Base-by-base conservation (phyloP, 2,797 vertebrate species). In the Syngnathus rostellatus region DNA sequence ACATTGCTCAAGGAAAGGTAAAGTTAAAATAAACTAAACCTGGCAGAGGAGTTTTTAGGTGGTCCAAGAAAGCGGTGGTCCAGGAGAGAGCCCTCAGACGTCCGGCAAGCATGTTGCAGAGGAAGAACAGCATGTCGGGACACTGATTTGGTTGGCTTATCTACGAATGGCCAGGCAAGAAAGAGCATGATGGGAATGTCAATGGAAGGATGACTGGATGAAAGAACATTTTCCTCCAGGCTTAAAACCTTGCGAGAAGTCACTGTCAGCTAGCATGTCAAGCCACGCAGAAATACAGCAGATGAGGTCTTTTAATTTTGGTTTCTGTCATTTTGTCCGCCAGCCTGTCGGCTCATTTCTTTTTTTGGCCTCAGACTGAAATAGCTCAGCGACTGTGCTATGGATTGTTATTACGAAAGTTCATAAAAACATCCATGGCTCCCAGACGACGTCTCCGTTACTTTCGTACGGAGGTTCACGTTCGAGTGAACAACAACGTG, bases 121-220 rank as follows among this genome's bases (percentile, higher is more conserved):
- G 91, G 84, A 97, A 96, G 73, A 94, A 88, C 31, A 95, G 89
- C 83, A 95, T 87, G 61, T 92, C 89, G 0, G 93, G 91, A 83
- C 91, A 93, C 71, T 83, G 89, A 0, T 78, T 85, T 1, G 91
- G 89, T 72, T 90, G 90, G 70, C 89, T 92, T 68, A 96, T 80
- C 95, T 95, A 46, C 17, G 62, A 59, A 55, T 53, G 1, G 67
- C 66, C 79, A 12, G 31, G 43, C n/a, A 23, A n/a, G 19, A 72
- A 12, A 55, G 37, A n/a, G 51, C 23, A 46, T 48, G 63, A 51
- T 45, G 67, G 61, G 45, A 64, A 40, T 51, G 51, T 62, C 60
- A 23, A 45, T 1, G 41, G 39, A 1, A 37, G 25, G 14, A 64
- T 64, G 63, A 64, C 21, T 38, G 19, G 31, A 61, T 39, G 46